phyloP scores from a whole-genome alignment of 2,797 vertebrate genomes.

The Neosalanx taihuensis region DNA sequence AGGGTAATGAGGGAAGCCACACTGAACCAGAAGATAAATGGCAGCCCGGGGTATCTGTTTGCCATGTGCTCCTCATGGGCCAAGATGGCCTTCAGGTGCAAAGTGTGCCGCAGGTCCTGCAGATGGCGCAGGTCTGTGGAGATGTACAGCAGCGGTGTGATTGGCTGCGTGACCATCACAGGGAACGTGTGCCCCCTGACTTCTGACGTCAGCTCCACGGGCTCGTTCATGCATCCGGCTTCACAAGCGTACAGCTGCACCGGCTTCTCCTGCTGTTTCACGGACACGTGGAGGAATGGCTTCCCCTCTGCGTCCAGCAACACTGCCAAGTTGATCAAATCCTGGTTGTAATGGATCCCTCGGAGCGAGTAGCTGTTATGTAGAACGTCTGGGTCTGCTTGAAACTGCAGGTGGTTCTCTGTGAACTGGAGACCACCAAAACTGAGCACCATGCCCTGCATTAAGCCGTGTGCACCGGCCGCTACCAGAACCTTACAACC shows the following conservation, averaged over 20 bases:
- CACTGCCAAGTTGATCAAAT: conserved; percentile 88
- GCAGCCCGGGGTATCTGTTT: conserved; percentile 90
- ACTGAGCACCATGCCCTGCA: conserved; percentile 95
- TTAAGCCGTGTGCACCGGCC: conserved; percentile 86
- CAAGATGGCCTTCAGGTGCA: conserved; percentile 94
- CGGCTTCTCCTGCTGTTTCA: conserved; percentile 85
- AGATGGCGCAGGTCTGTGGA: conserved; percentile 91
- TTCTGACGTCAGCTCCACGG: conserved; percentile 90
- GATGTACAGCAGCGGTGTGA: conserved; percentile 94
- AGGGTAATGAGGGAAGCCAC: conserved; percentile 95
- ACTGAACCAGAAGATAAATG: conserved; percentile 98
- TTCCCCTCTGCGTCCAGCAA: conserved; percentile 84
- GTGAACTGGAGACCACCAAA: conserved; percentile 98
- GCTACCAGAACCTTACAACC: conserved; percentile 90
- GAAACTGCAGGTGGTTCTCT: conserved; percentile 97
- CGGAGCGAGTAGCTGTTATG: conserved; percentile 94
- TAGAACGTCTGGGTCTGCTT: conserved; percentile 90
- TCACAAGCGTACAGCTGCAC: conserved; percentile 91
- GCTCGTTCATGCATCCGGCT: conserved; percentile 93
- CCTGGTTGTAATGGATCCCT: conserved; percentile 92
- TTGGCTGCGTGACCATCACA: conserved; percentile 93
- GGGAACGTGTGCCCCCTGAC: conserved; percentile 88
- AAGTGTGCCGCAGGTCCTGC: conserved; percentile 91
- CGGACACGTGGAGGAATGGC: conserved; percentile 89
- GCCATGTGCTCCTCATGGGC: conserved; percentile 99